Evolutionary conservation across 2,888 invertebrate genomes (phyloP).

Genomic region (Drosophila infuscata): DNA sequence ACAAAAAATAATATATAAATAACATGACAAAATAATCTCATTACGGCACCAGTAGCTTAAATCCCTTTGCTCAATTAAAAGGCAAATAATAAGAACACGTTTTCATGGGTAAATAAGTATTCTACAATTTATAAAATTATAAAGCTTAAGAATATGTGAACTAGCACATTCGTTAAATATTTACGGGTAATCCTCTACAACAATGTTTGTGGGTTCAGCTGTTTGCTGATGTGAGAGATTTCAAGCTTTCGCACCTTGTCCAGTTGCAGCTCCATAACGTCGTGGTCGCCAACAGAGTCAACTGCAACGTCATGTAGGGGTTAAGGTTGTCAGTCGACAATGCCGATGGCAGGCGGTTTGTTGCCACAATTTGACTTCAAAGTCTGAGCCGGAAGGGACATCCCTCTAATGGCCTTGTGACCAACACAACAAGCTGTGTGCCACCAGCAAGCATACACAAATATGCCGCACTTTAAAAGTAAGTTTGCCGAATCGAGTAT

Average conservation of each 20-base stretch:
- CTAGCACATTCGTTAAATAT: not conserved
- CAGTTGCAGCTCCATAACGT: constrained; percentile 30
- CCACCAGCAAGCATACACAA: not conserved
- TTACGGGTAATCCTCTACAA: not conserved
- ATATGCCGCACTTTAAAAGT: not conserved
- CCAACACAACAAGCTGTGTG: constrained; percentile 26
- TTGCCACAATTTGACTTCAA: constrained; percentile 20
- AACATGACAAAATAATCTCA: not conserved
- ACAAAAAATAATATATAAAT: not conserved
- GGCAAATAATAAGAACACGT: not conserved
- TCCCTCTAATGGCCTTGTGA: constrained; percentile 27
- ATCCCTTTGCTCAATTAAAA: not conserved
- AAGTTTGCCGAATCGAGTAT: not conserved
- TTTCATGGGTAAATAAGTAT: not conserved
- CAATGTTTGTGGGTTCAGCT: not conserved
- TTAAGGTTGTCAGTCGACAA: constrained; percentile 35
- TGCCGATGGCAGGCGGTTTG: constrained; percentile 13
- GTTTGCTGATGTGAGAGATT: not conserved
- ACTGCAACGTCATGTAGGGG: constrained; percentile 40
- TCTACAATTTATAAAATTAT: not conserved
- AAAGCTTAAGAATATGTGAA: too few relatives aligned
- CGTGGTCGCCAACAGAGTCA: constrained; percentile 50
- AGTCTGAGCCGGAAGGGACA: constrained; percentile 22
- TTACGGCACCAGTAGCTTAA: not conserved
- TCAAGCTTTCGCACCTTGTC: constrained; percentile 29